Evolutionary conservation across 2,888 invertebrate genomes (phyloP).

Genomic region (Caenorhabditis auriculariae): DNA sequence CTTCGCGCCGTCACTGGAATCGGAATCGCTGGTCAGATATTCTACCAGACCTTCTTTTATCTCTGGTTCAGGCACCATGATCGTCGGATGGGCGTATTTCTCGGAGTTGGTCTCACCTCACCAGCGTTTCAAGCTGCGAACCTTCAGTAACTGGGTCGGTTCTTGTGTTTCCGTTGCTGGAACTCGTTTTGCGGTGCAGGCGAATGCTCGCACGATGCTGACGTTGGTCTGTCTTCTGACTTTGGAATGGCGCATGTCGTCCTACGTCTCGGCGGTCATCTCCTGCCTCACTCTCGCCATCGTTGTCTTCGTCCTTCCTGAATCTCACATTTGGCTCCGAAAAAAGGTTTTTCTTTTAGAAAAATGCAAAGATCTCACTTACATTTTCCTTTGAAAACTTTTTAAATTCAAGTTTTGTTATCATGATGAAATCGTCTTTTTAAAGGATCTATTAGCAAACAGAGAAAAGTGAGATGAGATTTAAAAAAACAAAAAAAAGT

Average conservation of each 20-base stretch:
- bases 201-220: slow-evolving; percentile 42
- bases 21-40: slow-evolving; percentile 27
- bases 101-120: slow-evolving; percentile 42
- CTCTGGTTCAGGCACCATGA: slow-evolving; percentile 29
- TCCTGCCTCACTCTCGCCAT: slow-evolving; percentile 33
- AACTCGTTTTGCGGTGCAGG: slow-evolving; percentile 10
- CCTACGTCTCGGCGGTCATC: slow-evolving; percentile 37
- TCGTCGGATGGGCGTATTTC: slow-evolving; percentile 45
- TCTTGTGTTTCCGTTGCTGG: too few species aligned
- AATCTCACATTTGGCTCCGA: slow-evolving; percentile 44
- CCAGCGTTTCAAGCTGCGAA: slow-evolving; percentile 40
- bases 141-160: slow-evolving; percentile 41
- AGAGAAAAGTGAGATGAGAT: background rate
- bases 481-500: background rate
- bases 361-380: background rate
- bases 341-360: slow-evolving; percentile 16
- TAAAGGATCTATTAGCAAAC: too few species aligned
- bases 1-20: slow-evolving; percentile 41
- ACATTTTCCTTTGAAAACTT: background rate
- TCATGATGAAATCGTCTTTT: too few species aligned
- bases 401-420: too few species aligned
- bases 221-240: slow-evolving; percentile 40
- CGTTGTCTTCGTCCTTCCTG: slow-evolving; percentile 40
- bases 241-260: slow-evolving; percentile 39
- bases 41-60: too few species aligned